Base-by-base conservation (phyloP, 2,113 vertebrate genomes). In the Percina caprodes region DNA sequence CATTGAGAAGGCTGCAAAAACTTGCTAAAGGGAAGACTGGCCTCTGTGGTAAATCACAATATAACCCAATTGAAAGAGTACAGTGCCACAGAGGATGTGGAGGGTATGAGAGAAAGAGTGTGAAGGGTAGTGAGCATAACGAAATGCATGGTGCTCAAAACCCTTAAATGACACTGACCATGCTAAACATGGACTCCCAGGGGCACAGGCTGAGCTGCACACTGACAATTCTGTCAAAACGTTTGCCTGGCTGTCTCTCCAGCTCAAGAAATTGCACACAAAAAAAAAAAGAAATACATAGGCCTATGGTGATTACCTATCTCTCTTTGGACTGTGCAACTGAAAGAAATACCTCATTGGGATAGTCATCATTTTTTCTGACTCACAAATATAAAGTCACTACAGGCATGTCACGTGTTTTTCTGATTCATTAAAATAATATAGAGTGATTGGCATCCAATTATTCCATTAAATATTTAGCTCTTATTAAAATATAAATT, bases 1-100 rank as follows among this genome's bases (percentile, higher is more conserved):
- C 19, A 39, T 51, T 5, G 62, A 68, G 35, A 56, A 15, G n/a
- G 33, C 58, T 56, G 18, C 15, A 71, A 71, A 85, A 65, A 56
- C 76, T 42, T 21, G 69, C 45, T 16, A 69, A 59, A 46, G 55
- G 63, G 61, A 62, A 51, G 49, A 68, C 24, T 52, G 61, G 33
- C 48, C 55, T 59, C 23, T 76, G 45, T 70, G 63, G 77, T 26
- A 80, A 89, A 84, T 91, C 79, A 88, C 39, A 80, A 76, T 82
- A 86, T 69, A 73, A 24, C 39, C 42, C 45, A 60, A 51, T 33
- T 48, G 59, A 52, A 74, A 49, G 80, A 78, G 39, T 4, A 30
- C 30, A 30, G 30, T 30, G 30, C 30, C 30, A 30, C 49, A 8
- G 56, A 79, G 56, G 58, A 51, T 7, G 23, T 48, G 24, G 46